phyloP scores from a whole-genome alignment of 2,888 invertebrate species.

The Eristalinus sepulchralis region DNA sequence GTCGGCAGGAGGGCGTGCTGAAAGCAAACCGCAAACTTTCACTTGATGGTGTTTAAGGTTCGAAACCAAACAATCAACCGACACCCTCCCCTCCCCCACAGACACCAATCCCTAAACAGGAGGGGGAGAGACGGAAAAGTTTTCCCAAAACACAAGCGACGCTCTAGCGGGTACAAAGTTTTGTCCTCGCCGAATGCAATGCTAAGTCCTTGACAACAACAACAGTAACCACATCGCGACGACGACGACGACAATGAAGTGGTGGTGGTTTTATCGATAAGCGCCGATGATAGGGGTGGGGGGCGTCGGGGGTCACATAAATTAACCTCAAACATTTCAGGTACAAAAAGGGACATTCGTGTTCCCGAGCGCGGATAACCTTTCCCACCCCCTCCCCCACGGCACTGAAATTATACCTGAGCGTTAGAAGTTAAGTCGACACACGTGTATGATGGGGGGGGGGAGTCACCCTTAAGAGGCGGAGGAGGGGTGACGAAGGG shows the following conservation, averaged over 20 bases:
- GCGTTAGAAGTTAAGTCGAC: slow-evolving; percentile 14
- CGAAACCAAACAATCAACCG: background rate
- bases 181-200: slow-evolving; percentile 35
- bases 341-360: background rate
- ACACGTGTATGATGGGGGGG: slow-evolving; percentile 43
- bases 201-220: background rate
- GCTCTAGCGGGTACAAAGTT: background rate
- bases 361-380: background rate
- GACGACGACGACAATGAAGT: background rate
- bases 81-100: background rate
- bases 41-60: background rate
- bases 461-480: slow-evolving; percentile 23
- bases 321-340: slow-evolving; percentile 44
- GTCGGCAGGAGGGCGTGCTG: too few species aligned
- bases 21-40: slow-evolving; percentile 49
- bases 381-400: background rate
- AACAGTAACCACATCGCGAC: background rate
- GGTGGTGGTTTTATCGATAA: slow-evolving; percentile 60
- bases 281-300: slow-evolving; percentile 18
- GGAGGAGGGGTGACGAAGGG: too few species aligned
- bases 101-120: background rate
- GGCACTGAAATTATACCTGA: slow-evolving; percentile 45
- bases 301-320: slow-evolving; percentile 46
- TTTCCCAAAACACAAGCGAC: background rate
- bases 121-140: background rate